Percentiles rank a stretch among this genome's conserved stretches.
phyloP scores from a whole-genome alignment of 2,797 vertebrate species.

The Borostomias antarcticus region DNA sequence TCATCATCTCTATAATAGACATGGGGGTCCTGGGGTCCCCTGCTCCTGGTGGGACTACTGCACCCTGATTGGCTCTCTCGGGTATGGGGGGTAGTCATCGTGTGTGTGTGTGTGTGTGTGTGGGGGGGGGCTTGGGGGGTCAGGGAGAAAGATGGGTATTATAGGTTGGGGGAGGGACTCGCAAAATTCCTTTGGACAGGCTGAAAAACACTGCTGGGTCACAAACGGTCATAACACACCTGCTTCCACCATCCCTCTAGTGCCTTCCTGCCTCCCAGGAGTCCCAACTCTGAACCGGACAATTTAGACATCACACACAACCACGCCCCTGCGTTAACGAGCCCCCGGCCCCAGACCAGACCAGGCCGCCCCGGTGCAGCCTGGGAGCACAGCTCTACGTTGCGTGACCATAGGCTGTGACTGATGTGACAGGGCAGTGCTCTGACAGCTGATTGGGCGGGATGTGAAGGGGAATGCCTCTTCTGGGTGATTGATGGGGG shows the following conservation, averaged over 20 bases:
- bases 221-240: too few species aligned
- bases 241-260: not conserved
- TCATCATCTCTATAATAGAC: not conserved
- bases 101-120: not conserved
- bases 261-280: too few species aligned
- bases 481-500: not conserved
- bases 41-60: not conserved
- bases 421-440: not conserved
- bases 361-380: too few species aligned
- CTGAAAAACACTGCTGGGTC: too few species aligned
- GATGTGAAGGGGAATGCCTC: not conserved
- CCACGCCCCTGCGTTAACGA: too few species aligned
- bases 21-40: not conserved
- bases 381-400: not conserved
- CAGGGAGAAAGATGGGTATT: not conserved
- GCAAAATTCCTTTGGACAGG: not conserved
- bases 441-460: slow-evolving; percentile 8
- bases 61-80: not conserved
- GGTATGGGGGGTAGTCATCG: not conserved
- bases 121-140: not conserved
- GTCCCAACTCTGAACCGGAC: too few species aligned
- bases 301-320: too few species aligned
- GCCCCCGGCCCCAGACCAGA: too few species aligned
- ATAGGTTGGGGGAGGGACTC: not conserved
- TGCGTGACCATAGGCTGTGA: not conserved